phyloP scores from a whole-genome alignment of 2,888 invertebrate genomes.

The Sipha maydis region DNA sequence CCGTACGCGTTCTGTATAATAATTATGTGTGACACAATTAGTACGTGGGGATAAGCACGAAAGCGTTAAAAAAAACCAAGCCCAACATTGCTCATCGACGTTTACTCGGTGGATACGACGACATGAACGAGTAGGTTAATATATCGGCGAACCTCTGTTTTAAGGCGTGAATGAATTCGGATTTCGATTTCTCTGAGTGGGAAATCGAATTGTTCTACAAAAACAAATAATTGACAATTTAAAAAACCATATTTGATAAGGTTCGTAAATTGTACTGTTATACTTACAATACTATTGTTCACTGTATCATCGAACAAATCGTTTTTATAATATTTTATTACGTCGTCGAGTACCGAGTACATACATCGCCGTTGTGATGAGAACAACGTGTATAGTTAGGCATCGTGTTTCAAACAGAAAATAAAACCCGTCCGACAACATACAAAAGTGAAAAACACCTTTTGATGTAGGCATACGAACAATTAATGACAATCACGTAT shows the following conservation, averaged over 20 bases:
- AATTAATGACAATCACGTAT: background rate
- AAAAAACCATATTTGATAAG: background rate
- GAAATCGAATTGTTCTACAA: slow-evolving; percentile 4
- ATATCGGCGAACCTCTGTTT: background rate
- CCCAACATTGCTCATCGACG: slow-evolving; percentile 38
- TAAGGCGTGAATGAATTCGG: slow-evolving; percentile 24
- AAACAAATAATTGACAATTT: background rate
- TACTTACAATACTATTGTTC: background rate
- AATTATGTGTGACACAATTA: slow-evolving; percentile 46
- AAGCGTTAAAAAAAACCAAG: slow-evolving; percentile 41
- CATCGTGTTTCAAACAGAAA: background rate
- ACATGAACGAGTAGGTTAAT: slow-evolving; percentile 13
- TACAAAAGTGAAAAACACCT: background rate
- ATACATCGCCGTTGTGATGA: background rate
- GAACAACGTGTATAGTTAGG: background rate
- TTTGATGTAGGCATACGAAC: background rate
- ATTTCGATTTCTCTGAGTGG: background rate
- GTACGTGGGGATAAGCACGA: slow-evolving; percentile 5
- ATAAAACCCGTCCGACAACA: too few relatives aligned
- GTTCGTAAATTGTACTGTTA: background rate
- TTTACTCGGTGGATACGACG: background rate
- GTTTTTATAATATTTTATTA: background rate
- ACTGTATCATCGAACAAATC: background rate
- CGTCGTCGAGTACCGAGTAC: too few relatives aligned
- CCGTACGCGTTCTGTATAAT: slow-evolving; percentile 10